Evolutionary conservation across 2,888 invertebrate genomes (phyloP).

Genomic region (Kuschelorhynchus macadamiae): DNA sequence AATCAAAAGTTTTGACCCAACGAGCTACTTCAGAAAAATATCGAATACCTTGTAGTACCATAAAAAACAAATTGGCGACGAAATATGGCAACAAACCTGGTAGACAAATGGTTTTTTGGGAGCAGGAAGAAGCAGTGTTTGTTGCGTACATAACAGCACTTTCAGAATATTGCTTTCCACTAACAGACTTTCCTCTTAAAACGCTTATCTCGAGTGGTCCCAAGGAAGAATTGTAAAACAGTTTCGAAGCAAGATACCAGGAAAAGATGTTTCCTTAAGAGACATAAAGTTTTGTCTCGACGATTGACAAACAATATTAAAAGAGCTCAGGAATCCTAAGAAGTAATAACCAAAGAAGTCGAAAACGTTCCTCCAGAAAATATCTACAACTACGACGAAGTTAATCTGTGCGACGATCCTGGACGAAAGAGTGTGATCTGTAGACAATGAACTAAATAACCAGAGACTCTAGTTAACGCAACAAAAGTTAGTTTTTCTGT

Average conservation of each 20-base stretch:
- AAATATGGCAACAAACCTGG: constrained; percentile 11
- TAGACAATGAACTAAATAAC: background rate
- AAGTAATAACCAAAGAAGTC: constrained; percentile 6
- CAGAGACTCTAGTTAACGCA: background rate
- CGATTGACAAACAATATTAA: constrained; percentile 16
- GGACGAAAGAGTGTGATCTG: background rate
- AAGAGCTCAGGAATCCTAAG: constrained; percentile 11
- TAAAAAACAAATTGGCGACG: constrained; percentile 14
- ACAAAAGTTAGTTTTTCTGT: constrained; percentile 4
- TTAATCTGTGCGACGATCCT: background rate
- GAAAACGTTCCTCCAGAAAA: constrained; percentile 9
- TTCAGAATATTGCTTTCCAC: constrained; percentile 12
- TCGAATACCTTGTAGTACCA: constrained; percentile 8
- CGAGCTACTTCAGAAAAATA: constrained; percentile 7
- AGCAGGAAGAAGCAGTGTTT: constrained; percentile 12
- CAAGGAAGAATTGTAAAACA: constrained; percentile 17
- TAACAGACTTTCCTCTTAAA: background rate
- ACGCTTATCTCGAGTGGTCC: constrained; percentile 1
- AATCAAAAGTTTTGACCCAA: constrained; percentile 11
- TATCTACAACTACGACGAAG: background rate
- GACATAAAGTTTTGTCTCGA: constrained; percentile 8
- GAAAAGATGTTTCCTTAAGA: background rate
- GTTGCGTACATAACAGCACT: background rate
- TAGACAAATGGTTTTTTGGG: constrained; percentile 10
- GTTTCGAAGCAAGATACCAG: constrained; percentile 14